phyloP scores from a whole-genome alignment of 2,113 vertebrate genomes.

The Grallaria varia region DNA sequence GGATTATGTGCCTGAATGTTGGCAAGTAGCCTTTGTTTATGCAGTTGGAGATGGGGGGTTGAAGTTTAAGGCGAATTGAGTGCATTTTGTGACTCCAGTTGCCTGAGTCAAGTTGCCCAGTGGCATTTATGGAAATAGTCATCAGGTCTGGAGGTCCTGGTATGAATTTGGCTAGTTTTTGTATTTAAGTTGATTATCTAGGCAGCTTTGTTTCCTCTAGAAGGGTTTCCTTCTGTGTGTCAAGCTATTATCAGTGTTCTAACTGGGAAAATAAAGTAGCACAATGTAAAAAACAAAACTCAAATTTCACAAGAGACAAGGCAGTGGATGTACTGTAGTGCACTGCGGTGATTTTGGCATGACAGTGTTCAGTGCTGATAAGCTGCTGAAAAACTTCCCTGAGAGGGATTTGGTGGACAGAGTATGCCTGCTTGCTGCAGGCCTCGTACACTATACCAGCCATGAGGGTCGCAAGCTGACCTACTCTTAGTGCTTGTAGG shows the following conservation, averaged over 20 bases:
- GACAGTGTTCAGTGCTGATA: neutral
- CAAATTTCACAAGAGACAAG: neutral
- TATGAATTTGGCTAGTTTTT: neutral
- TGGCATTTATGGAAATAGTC: neutral
- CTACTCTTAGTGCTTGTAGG: neutral
- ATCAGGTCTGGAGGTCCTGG: neutral
- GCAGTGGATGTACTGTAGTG: neutral
- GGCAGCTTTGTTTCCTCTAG: neutral
- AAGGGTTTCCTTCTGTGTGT: neutral
- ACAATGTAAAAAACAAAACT: neutral
- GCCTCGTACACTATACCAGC: neutral
- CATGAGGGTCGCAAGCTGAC: neutral
- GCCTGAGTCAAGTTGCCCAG: neutral
- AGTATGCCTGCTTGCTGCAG: neutral
- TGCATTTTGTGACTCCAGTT: neutral
- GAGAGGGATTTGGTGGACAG: neutral
- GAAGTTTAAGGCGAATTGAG: neutral
- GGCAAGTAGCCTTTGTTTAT: neutral
- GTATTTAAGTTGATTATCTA: neutral
- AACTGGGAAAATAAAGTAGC: neutral
- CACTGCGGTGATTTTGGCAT: neutral
- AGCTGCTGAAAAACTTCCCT: neutral
- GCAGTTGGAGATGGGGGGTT: neutral
- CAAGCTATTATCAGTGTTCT: neutral
- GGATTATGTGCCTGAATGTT: neutral